phyloP scores from a whole-genome alignment of 2,797 vertebrate genomes.

The Anguilla marmorata region DNA sequence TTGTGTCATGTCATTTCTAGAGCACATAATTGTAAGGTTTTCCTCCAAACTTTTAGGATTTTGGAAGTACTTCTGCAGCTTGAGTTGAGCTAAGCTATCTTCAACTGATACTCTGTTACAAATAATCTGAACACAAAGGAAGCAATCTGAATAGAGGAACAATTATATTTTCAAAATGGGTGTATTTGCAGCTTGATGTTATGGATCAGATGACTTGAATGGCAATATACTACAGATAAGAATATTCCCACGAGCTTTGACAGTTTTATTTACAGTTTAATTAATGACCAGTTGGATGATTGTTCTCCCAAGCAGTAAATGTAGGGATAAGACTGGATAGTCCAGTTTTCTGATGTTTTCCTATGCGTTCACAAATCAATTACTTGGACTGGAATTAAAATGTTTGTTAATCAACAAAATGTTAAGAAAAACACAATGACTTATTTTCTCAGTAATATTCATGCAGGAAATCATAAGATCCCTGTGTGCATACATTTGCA shows the following conservation, averaged over 20 bases:
- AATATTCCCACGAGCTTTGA: not conserved
- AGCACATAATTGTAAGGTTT: not conserved
- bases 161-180: not conserved
- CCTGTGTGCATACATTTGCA: not conserved
- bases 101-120: not conserved
- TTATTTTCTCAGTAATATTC: not conserved
- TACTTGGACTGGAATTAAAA: not conserved
- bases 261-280: not conserved
- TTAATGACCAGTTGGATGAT: not conserved
- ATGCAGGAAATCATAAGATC: not conserved
- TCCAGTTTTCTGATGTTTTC: not conserved
- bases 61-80: not conserved
- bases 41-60: not conserved
- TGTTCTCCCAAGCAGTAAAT: not conserved
- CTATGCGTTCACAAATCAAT: not conserved
- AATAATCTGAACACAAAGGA: not conserved
- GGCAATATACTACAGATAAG: not conserved
- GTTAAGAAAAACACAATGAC: not conserved
- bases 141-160: not conserved
- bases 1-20: not conserved
- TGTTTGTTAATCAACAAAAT: not conserved
- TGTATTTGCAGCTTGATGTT: not conserved
- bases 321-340: not conserved
- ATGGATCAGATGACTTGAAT: not conserved
- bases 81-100: not conserved